Evolutionary conservation across 2,797 vertebrate species (phyloP), one percentile per base, ranked within the genome.

Genomic region (Melanotaenia nigrans): DNA sequence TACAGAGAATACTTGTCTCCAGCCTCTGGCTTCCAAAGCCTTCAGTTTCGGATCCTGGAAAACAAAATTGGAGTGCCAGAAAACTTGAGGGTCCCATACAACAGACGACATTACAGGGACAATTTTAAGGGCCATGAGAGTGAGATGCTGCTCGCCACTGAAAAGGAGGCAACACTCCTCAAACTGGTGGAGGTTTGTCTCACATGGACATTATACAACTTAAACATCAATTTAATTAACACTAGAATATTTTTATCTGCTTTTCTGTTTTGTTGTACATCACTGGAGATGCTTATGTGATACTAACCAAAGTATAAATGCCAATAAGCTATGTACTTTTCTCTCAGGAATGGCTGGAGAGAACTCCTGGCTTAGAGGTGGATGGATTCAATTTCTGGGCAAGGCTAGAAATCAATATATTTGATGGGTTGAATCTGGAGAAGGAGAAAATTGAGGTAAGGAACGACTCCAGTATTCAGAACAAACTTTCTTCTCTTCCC

Each of bases 321-420:
- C 77, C 59, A 61, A 77, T 61, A 73, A 68, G 68, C 42, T 18
- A n/a, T 53, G 61, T 2, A n/a, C 28, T 71, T 14, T 64, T 81
- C 47, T 79, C 73, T 64, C 79, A 99, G 98, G 94, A 96, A 88
- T 99, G 98, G 98, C 94, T 99, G 83, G 98, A 99, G 93, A 96
- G 98, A 92, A 99, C 98, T 67, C 98, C 97, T 0, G 97, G 98
- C 59, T 93, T 99, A 24, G 95, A 97, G 13, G 90, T 76, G 45
- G 92, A 96, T 71, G 96, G 95, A 77, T 99, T 99, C 93, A 95
- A 99, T 91, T 99, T 99, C 90, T 99, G 98, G 98, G 94, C 92
- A 63, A 95, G 94, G 87, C 92, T 99, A 79, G 93, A 97, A 93
- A 90, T 88, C 75, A 99, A 96, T 87, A 95, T 98, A 75, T 90